Evolutionary conservation across 2,888 invertebrate species (phyloP), one percentile per base, ranked within the genome.

Genomic region (Dynastes tityus): DNA sequence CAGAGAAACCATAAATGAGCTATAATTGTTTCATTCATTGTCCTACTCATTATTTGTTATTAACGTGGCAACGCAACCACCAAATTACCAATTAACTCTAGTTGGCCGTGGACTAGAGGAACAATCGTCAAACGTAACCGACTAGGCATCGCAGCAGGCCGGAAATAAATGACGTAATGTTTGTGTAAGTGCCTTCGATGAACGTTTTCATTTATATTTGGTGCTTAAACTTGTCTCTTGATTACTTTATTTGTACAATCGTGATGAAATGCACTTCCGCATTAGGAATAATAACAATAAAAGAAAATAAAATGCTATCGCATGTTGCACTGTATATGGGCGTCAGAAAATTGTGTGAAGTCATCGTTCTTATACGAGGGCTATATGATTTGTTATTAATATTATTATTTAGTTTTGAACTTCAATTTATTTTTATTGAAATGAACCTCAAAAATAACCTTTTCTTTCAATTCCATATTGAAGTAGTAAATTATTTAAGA

Each of bases 81-180:
- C 22, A 49, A 67, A 45, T 45, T 45, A 45, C 22, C 65, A 65
- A 65, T 40, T 65, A 65, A 65, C 65, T 32, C 37, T 37, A 37
- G 53, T 4, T 16, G 61, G 61, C 63, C 29, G 32, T 63, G 63
- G 29, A 63, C 32, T 13, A 63, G 27, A 8, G 16, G n/a, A 67
- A 67, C 65, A 67, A 67, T 67, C 22, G 40, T 37, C 40, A 65
- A 4, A 65, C 40, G 37, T 16, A 64, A n/a, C 13, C 16, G 8
- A 58, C 8, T 22, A 58, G 5, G 2, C n/a, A 2, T 40, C 65
- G 65, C 40, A n/a, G 16, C 29, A n/a, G 16, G 22, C 68, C 68
- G 68, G 68, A 68, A 68, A 51, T 29, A 29, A 40, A 68, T 68
- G 68, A 68, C 75, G 63, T 75, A 75, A 63, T 58, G 55, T 58